phyloP scores from a whole-genome alignment of 1,140 invertebrate species.

The Papilio polytes region DNA sequence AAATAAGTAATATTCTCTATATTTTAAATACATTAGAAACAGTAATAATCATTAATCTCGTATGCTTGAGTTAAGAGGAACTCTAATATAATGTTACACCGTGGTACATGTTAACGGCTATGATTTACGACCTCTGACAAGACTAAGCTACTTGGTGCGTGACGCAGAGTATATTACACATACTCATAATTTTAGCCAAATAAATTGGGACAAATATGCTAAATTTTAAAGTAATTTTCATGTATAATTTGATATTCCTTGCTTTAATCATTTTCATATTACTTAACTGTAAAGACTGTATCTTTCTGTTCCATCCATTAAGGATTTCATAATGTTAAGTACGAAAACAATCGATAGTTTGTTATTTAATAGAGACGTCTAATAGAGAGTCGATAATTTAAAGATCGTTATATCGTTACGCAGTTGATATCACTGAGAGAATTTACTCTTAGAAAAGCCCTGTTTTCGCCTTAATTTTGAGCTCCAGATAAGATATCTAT shows the following conservation, averaged over 20 bases:
- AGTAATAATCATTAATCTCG: slow-evolving; percentile 18
- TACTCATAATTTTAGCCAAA: slow-evolving; percentile 5
- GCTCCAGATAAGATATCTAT: too few relatives aligned
- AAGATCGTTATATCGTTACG: too few relatives aligned
- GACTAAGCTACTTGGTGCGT: slow-evolving; percentile 20
- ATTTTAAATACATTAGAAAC: background rate
- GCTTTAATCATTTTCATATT: background rate
- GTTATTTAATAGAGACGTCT: too few relatives aligned
- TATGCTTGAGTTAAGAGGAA: slow-evolving; percentile 14
- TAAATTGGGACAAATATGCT: background rate
- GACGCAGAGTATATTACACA: background rate
- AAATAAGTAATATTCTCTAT: background rate
- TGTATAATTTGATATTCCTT: background rate
- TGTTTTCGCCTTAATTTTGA: too few relatives aligned
- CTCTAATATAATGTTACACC: slow-evolving; percentile 22
- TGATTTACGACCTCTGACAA: slow-evolving; percentile 19
- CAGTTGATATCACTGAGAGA: too few relatives aligned
- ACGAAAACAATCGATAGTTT: too few relatives aligned
- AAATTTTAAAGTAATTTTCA: background rate
- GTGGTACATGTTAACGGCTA: slow-evolving; percentile 12
- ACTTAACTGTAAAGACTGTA: background rate
- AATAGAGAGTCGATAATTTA: too few relatives aligned
- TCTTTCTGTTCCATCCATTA: background rate
- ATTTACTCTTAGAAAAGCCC: too few relatives aligned
- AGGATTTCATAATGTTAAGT: background rate